A percentile compares a stretch with the other conserved stretches of the same genome.
These are phyloP conservation scores for Halichondria panicea DNA, from an alignment of 37 sponge, comb jelly and placozoan genomes.

Conservation along the genomic window DNA sequence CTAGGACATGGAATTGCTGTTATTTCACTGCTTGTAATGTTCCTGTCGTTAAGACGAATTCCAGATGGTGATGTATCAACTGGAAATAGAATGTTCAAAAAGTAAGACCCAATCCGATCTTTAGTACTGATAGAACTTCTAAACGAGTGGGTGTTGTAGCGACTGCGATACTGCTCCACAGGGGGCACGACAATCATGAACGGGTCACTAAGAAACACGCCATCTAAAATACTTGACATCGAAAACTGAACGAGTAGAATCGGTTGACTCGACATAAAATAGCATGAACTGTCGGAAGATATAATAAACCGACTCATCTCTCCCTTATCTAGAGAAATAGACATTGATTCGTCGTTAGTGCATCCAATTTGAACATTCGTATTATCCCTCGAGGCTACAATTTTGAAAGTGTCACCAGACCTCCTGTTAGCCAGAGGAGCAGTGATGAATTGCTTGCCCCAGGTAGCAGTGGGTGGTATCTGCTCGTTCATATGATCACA, in stretches of 20 bases:
- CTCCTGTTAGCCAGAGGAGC: background rate
- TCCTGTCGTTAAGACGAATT: constrained; percentile 9
- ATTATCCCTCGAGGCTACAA: constrained; percentile 29
- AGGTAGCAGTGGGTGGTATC: constrained; percentile 47
- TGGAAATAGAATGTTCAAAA: constrained; percentile 27
- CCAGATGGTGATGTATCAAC: background rate
- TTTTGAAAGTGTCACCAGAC: constrained; percentile 17
- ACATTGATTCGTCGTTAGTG: background rate
- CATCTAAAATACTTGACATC: constrained; percentile 38
- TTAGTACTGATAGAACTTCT: background rate
- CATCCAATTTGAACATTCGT: constrained; percentile 24
- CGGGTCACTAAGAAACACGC: constrained; percentile 12
- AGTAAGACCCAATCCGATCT: background rate
- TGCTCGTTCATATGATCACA: constrained; percentile 57
- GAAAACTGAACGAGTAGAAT: constrained; percentile 44
- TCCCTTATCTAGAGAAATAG: background rate
- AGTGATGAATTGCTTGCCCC: constrained; percentile 49
- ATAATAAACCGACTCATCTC: background rate
- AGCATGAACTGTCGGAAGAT: constrained; percentile 8
- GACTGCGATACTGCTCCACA: constrained; percentile 44
- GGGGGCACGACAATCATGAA: constrained; percentile 58
- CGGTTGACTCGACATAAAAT: constrained; percentile 21
- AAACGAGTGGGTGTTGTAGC: constrained; percentile 5
- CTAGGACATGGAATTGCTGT: too few relatives aligned
- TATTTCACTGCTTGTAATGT: background rate